These are phyloP conservation scores for Thecophora atra DNA, from an alignment of 2,888 invertebrate genomes.

Conservation along the genomic window DNA sequence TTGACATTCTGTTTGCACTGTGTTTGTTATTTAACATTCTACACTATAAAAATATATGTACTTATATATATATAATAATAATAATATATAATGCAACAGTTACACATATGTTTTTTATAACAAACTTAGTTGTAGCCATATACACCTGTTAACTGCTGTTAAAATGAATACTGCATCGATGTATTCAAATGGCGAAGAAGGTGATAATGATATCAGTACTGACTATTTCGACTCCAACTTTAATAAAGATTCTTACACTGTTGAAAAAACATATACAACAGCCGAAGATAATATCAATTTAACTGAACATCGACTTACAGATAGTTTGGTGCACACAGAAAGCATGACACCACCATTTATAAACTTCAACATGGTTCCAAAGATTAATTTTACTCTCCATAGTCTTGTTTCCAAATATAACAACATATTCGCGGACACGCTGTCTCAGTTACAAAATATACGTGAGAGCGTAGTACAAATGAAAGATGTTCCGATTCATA, in stretches of 20 bases:
- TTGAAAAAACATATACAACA: constrained; percentile 39
- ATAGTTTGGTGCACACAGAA: no score
- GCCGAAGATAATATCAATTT: constrained; percentile 11
- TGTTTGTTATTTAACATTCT: no score
- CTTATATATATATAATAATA: no score
- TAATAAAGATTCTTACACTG: constrained; percentile 35
- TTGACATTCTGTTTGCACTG: no score
- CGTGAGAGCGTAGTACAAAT: constrained; percentile 66
- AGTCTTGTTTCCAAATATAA: constrained; percentile 81
- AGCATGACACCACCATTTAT: constrained; percentile 56
- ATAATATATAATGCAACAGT: no score
- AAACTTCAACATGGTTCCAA: constrained; percentile 73
- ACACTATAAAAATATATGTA: no score
- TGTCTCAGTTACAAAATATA: constrained; percentile 65
- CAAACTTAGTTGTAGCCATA: no score
- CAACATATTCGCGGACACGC: constrained; percentile 69
- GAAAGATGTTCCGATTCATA: constrained; percentile 64
- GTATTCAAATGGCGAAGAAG: constrained; percentile 57
- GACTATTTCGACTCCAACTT: constrained; percentile 64
- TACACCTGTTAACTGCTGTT: no score
- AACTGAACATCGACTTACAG: not conserved
- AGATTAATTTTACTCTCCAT: constrained; percentile 88
- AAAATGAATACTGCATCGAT: constrained; percentile 39
- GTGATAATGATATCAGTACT: constrained; percentile 65
- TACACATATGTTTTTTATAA: no score